Evolutionary conservation across 2,113 vertebrate genomes (phyloP).

Genomic region (Poecilia latipinna): DNA sequence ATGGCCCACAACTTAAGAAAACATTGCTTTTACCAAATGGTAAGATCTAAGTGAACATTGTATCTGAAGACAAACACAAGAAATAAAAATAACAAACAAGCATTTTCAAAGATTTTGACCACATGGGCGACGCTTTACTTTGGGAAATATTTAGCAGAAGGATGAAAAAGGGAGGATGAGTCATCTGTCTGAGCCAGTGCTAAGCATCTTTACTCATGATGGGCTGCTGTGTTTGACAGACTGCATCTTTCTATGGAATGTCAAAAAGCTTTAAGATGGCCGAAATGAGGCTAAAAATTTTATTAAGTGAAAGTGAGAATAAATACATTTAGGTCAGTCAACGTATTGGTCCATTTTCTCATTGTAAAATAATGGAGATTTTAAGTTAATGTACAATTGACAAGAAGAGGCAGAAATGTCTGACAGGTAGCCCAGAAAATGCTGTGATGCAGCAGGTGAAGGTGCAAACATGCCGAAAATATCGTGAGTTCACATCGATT

Average conservation of each 20-base stretch:
- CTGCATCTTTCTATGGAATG: background rate
- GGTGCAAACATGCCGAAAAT: background rate
- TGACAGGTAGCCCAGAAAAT: background rate
- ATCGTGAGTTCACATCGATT: background rate
- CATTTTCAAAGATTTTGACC: background rate
- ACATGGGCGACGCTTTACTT: background rate
- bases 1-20: background rate
- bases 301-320: too few species aligned
- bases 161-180: background rate
- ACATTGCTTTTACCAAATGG: too few species aligned
- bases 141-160: background rate
- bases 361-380: too few species aligned
- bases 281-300: background rate
- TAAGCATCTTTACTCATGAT: background rate
- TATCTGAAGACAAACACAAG: background rate
- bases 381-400: background rate
- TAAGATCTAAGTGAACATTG: background rate
- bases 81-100: background rate
- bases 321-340: too few species aligned
- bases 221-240: background rate
- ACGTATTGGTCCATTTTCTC: too few species aligned
- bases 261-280: background rate
- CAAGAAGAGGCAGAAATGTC: too few species aligned
- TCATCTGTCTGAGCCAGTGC: background rate
- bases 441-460: background rate